These are phyloP conservation scores for Scaptomyza hsui DNA, from an alignment of 1,140 invertebrate species.

Conservation along the genomic window DNA sequence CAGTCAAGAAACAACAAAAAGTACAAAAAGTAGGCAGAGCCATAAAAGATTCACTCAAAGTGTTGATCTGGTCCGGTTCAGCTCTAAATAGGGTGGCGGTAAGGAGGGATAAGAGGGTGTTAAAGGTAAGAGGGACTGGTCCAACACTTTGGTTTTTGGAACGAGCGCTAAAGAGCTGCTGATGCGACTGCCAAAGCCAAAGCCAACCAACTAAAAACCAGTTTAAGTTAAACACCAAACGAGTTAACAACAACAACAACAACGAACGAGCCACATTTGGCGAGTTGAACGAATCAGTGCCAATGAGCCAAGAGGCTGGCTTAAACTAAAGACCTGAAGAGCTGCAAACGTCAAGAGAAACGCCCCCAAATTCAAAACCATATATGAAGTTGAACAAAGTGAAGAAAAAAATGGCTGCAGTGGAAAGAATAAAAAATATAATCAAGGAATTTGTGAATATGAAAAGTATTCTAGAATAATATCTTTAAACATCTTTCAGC, in stretches of 20 bases:
- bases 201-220: slow-evolving; percentile 56
- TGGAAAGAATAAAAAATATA: neutral
- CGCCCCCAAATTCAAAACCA: slow-evolving; percentile 41
- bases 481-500: neutral
- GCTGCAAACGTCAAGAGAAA: slow-evolving; percentile 47
- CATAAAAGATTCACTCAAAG: slow-evolving; percentile 71
- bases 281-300: slow-evolving; percentile 77
- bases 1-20: neutral
- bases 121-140: slow-evolving; percentile 45
- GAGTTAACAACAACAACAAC: slow-evolving; percentile 61
- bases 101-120: slow-evolving; percentile 6
- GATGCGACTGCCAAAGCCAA: slow-evolving; percentile 55
- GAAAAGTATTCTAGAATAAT: no score
- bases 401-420: slow-evolving; percentile 61
- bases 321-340: slow-evolving; percentile 36
- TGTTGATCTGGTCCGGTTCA: slow-evolving; percentile 7
- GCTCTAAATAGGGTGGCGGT: neutral
- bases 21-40: slow-evolving; percentile 71
- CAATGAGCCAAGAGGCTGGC: slow-evolving; percentile 57
- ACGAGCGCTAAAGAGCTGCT: slow-evolving; percentile 81
- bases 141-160: slow-evolving; percentile 76
- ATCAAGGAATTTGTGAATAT: no score
- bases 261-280: slow-evolving; percentile 60
- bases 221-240: slow-evolving; percentile 60
- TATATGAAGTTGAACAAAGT: neutral